Evolutionary conservation across 1,140 invertebrate species (phyloP).

Genomic region (Diuraphis noxia): DNA sequence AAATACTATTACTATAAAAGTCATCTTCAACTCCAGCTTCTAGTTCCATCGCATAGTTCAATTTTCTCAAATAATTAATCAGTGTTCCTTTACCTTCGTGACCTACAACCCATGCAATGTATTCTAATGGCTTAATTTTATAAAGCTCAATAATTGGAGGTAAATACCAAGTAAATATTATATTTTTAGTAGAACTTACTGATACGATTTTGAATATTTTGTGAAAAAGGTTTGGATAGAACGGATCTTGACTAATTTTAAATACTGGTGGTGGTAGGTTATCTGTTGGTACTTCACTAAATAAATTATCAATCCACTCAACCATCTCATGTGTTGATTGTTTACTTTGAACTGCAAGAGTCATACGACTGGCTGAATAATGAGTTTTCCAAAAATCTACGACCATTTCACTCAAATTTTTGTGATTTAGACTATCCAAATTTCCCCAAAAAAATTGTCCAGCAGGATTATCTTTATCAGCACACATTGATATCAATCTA

Average conservation of each 20-base stretch:
- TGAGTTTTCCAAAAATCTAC: slow-evolving; percentile 79
- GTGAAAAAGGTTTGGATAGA: slow-evolving; percentile 67
- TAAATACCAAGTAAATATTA: slow-evolving; percentile 80
- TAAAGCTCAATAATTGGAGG: slow-evolving; percentile 76
- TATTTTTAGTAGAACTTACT: slow-evolving; percentile 72
- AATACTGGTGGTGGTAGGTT: slow-evolving; percentile 67
- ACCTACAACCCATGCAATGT: slow-evolving; percentile 80
- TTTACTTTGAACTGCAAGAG: slow-evolving; percentile 77
- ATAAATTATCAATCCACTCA: slow-evolving; percentile 67
- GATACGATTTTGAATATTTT: slow-evolving; percentile 80
- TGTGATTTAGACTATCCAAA: slow-evolving; percentile 73
- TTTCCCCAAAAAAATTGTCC: slow-evolving; percentile 86
- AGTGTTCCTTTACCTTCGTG: slow-evolving; percentile 88
- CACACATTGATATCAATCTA: slow-evolving; percentile 60
- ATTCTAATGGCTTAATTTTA: slow-evolving; percentile 76
- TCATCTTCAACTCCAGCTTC: slow-evolving; percentile 73
- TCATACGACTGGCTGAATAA: slow-evolving; percentile 90
- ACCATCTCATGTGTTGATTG: slow-evolving; percentile 77
- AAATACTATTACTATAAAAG: slow-evolving; percentile 64
- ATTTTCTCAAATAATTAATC: slow-evolving; percentile 78
- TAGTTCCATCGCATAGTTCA: slow-evolving; percentile 83
- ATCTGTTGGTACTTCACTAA: slow-evolving; percentile 70
- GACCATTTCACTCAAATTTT: slow-evolving; percentile 68
- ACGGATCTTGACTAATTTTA: slow-evolving; percentile 63
- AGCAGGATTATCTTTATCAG: slow-evolving; percentile 72